Percentiles rank a stretch among this genome's conserved stretches.
These are phyloP conservation scores for Fistularia commersonii DNA, from an alignment of 2,797 vertebrate species.

Conservation along the genomic window DNA sequence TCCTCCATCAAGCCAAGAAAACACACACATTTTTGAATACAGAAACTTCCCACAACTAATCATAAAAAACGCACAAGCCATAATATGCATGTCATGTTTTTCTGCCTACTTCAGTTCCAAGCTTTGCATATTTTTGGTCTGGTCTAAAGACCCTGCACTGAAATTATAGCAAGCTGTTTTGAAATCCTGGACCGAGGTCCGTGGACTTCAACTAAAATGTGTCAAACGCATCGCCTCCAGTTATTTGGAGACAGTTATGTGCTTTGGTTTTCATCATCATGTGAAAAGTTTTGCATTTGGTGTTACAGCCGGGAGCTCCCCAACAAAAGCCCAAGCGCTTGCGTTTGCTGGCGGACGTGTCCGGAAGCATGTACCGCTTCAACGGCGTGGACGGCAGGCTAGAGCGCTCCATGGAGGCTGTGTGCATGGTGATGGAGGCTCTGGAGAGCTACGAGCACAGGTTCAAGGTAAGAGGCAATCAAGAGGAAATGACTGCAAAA, in stretches of 20 bases:
- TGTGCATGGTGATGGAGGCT: slow-evolving; percentile 98
- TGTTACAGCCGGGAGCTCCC: slow-evolving; percentile 82
- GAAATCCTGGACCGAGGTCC: slow-evolving; percentile 4
- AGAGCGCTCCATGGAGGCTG: slow-evolving; percentile 95
- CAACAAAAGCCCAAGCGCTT: slow-evolving; percentile 94
- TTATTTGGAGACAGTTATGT: neutral
- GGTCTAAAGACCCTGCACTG: slow-evolving; percentile 11
- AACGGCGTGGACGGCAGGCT: slow-evolving; percentile 90
- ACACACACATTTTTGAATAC: slow-evolving; percentile 9
- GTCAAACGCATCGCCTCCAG: too few relatives aligned
- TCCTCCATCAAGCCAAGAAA: slow-evolving; percentile 7
- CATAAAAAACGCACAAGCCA: slow-evolving; percentile 42
- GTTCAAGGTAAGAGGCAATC: slow-evolving; percentile 84
- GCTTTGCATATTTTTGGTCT: slow-evolving; percentile 47
- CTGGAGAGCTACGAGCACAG: slow-evolving; percentile 94
- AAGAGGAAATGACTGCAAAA: too few relatives aligned
- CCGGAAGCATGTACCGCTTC: slow-evolving; percentile 98
- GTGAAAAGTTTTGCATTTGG: neutral
- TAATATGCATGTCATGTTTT: slow-evolving; percentile 44
- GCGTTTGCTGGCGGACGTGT: slow-evolving; percentile 88
- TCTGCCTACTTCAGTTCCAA: slow-evolving; percentile 36
- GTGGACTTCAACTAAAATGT: slow-evolving; percentile 3
- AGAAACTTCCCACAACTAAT: slow-evolving; percentile 41
- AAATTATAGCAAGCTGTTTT: slow-evolving; percentile 20
- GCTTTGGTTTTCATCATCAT: too few relatives aligned